Evolutionary conservation across 1,140 invertebrate species (phyloP).

Genomic region (Yoshiicerus persimilis): DNA sequence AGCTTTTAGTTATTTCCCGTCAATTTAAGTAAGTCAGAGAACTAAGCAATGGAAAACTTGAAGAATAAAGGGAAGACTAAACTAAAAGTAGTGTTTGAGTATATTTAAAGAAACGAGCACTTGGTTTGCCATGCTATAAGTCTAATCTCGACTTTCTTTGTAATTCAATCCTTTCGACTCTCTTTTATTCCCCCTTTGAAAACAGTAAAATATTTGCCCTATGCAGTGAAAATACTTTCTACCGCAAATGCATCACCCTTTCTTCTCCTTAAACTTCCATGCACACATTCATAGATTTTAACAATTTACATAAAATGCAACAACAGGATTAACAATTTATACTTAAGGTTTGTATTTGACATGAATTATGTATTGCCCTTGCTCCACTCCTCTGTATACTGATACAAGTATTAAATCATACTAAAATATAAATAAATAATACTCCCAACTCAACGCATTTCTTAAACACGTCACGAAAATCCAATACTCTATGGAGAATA

Average conservation of each 20-base stretch:
- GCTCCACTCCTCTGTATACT: not conserved
- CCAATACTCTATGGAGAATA: not conserved
- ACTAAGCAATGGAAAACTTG: not conserved
- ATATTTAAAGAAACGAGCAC: not conserved
- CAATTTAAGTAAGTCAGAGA: not conserved
- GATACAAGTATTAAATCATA: not conserved
- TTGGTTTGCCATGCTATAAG: no score
- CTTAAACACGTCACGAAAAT: not conserved
- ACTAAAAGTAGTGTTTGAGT: not conserved
- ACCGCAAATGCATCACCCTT: not conserved
- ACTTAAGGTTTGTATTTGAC: not conserved
- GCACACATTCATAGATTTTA: not conserved
- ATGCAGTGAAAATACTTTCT: not conserved
- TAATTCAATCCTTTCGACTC: not conserved
- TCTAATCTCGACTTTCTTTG: conserved; percentile 9
- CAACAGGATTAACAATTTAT: not conserved
- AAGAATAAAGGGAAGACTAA: not conserved
- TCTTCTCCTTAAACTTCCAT: not conserved
- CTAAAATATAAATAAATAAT: not conserved
- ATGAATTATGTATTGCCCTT: not conserved
- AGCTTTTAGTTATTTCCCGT: not conserved
- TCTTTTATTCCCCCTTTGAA: not conserved
- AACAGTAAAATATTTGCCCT: not conserved
- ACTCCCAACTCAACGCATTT: not conserved
- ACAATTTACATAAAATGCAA: not conserved